phyloP scores from a whole-genome alignment of 2,113 vertebrate genomes.

The Nymphicus hollandicus region DNA sequence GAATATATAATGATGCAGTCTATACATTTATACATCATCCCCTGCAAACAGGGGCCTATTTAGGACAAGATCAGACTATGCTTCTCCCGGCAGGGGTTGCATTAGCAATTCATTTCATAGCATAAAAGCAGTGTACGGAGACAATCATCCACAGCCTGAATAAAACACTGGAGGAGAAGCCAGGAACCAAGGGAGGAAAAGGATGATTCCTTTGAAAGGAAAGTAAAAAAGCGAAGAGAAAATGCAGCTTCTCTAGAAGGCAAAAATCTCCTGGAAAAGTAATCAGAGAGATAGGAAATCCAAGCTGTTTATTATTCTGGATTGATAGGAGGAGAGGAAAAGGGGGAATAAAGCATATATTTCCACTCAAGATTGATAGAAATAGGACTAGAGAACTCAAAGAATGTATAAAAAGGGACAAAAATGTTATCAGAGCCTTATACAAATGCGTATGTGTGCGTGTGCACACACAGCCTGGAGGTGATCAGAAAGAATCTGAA shows the following conservation, averaged over 20 bases:
- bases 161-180: slow-evolving; percentile 37
- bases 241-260: background rate
- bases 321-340: slow-evolving; percentile 15
- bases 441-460: background rate
- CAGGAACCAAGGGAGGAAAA: background rate
- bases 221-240: background rate
- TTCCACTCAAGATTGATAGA: background rate
- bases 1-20: slow-evolving; percentile 64
- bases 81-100: slow-evolving; percentile 59
- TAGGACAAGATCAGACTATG: slow-evolving; percentile 69
- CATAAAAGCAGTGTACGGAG: slow-evolving; percentile 45
- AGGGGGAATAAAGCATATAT: background rate
- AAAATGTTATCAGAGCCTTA: background rate
- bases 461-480: background rate
- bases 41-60: slow-evolving; percentile 67
- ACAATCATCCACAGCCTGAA: slow-evolving; percentile 43
- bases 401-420: background rate
- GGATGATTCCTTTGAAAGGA: slow-evolving; percentile 18
- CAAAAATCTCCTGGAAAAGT: background rate
- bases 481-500: slow-evolving; percentile 62
- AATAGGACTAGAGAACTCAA: background rate
- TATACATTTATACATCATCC: slow-evolving; percentile 64
- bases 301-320: background rate
- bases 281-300: background rate
- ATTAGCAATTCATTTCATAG: slow-evolving; percentile 65